A percentile compares a stretch with the other conserved stretches of the same genome.
Conservation (phyloP, 2,888 invertebrate species). For the Ochropleura plecta region DNA sequence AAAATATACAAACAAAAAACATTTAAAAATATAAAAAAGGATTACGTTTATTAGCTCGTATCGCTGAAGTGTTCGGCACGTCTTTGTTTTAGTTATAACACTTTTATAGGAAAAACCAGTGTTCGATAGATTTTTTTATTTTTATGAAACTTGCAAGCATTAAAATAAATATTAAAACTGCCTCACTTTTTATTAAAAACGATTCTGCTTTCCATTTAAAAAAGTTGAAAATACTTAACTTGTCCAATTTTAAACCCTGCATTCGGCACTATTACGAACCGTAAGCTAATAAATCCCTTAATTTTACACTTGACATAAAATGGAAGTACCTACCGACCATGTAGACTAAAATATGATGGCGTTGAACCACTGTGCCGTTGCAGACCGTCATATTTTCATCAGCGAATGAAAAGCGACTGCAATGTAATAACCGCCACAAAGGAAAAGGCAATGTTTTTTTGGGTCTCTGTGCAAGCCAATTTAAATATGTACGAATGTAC, state of each 20-base stretch:
- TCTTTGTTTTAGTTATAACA: too few relatives aligned
- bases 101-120: too few relatives aligned
- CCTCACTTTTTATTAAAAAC: too few relatives aligned
- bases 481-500: constrained; percentile 35
- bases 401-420: constrained; percentile 59
- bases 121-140: too few relatives aligned
- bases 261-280: not conserved
- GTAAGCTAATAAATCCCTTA: constrained; percentile 52
- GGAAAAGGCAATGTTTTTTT: constrained; percentile 37
- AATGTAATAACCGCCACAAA: constrained; percentile 59
- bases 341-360: constrained; percentile 50
- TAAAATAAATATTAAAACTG: too few relatives aligned
- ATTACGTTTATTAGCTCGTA: too few relatives aligned
- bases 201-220: too few relatives aligned
- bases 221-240: not conserved
- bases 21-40: too few relatives aligned
- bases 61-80: too few relatives aligned
- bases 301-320: constrained; percentile 49
- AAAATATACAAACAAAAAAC: too few relatives aligned
- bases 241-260: not conserved
- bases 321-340: constrained; percentile 16
- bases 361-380: constrained; percentile 30
- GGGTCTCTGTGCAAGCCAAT: constrained; percentile 27
- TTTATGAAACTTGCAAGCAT: too few relatives aligned
- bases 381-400: constrained; percentile 56